Evolutionary conservation across 2,797 vertebrate species (phyloP), one percentile per base, ranked within the genome.

Genomic region (Macrochelys suwanniensis): DNA sequence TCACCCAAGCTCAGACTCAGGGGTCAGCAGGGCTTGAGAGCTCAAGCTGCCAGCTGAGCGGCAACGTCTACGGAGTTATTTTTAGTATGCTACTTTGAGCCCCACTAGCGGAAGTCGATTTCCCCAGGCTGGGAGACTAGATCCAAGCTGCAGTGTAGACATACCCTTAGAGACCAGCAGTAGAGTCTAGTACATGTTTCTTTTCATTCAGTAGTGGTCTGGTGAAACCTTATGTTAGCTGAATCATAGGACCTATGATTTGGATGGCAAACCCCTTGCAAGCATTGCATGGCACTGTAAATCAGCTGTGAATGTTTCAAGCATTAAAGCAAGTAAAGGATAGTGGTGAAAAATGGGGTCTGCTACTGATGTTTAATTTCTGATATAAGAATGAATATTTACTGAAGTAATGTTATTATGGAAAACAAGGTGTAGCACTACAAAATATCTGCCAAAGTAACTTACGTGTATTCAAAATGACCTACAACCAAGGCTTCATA

Each of bases 261-360:
- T 96, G 84, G 87, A 86, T 84, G 71, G 31, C 4, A 28, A 61
- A 61, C 45, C 57, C 50, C 28, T 59, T 77, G 11, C 1, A 15
- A 95, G 79, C 88, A 61, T 90, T 95, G 95, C 95, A 94, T 97
- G 90, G 91, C 84, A 2, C 80, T 89, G 90, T 80, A 4, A 81
- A 91, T 74, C 25, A 6, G 49, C 33, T 91, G 85, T 85, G n/a
- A 23, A 92, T 82, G 59, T 53, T 79, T 94, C 54, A 76, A 54
- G 11, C 1, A 0, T 57, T 68, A 83, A 89, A 77, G 33, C 45
- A 68, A 78, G 11, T 42, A 21, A 74, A 76, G 85, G 92, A 71
- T 89, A 84, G 88, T 80, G 92, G 84, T 80, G 93, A 96, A 92
- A 96, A 97, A 95, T 95, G 95, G 93, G 93, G 53, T 95, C 88